Percentiles rank a stretch among this genome's conserved stretches.
phyloP scores from a whole-genome alignment of 2,888 invertebrate genomes.

The Ormia ochracea region DNA sequence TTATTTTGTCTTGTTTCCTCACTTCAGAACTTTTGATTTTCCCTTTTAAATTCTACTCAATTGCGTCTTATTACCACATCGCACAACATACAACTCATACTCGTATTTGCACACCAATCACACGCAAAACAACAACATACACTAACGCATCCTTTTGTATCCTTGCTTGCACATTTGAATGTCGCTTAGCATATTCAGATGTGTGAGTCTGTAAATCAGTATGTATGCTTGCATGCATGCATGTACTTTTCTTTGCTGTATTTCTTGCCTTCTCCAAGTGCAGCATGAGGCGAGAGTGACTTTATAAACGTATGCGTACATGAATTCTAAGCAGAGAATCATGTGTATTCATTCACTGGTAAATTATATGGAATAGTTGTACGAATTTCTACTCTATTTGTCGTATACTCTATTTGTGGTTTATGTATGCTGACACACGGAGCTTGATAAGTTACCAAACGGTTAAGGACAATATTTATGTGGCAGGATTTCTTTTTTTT shows the following conservation, averaged over 20 bases:
- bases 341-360: constrained; percentile 12
- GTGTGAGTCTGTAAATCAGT: not conserved
- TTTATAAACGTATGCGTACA: constrained; percentile 2
- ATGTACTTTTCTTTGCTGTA: constrained; percentile 32
- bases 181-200: not conserved
- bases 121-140: not conserved
- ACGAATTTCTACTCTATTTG: constrained; percentile 60
- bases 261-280: not conserved
- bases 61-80: constrained; percentile 59
- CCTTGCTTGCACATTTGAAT: constrained; percentile 22
- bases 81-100: constrained; percentile 9
- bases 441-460: not conserved
- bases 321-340: constrained; percentile 10
- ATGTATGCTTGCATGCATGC: not conserved
- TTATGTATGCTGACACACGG: constrained; percentile 24
- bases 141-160: not conserved
- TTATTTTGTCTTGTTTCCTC: constrained; percentile 47
- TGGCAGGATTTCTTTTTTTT: not conserved
- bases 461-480: not conserved
- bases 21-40: constrained; percentile 59
- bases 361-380: constrained; percentile 51
- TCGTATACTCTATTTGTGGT: constrained; percentile 60
- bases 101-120: not conserved
- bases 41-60: constrained; percentile 59
- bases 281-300: not conserved